These are phyloP conservation scores for Boloria selene DNA, from an alignment of 2,888 invertebrate genomes.

Conservation along the genomic window DNA sequence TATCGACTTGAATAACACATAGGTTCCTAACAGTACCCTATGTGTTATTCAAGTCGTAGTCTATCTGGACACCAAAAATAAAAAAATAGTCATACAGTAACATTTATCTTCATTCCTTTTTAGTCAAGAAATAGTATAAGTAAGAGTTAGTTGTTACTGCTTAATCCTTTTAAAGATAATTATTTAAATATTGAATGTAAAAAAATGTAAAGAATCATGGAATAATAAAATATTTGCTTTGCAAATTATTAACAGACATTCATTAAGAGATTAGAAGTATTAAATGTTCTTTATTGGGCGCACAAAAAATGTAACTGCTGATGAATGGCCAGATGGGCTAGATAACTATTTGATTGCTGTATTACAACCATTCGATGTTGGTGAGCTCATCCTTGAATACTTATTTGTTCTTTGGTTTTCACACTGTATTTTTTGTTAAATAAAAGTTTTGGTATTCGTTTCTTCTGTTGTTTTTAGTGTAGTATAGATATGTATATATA, in stretches of 20 bases:
- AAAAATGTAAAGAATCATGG: not conserved
- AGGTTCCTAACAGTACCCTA: too few relatives aligned
- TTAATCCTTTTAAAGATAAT: conserved; percentile 6
- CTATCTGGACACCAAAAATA: too few relatives aligned
- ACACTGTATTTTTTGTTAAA: not conserved
- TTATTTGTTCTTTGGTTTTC: conserved; percentile 25
- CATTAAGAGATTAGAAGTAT: conserved; percentile 18
- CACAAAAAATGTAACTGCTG: conserved; percentile 26
- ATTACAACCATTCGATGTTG: conserved; percentile 23
- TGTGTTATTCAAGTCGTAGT: too few relatives aligned
- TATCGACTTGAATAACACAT: too few relatives aligned
- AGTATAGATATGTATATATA: too few relatives aligned
- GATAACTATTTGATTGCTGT: conserved; percentile 32
- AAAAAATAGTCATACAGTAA: too few relatives aligned
- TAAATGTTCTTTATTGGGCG: conserved; percentile 16
- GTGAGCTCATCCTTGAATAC: conserved; percentile 30
- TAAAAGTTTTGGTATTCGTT: too few relatives aligned
- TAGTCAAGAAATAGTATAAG: too few relatives aligned
- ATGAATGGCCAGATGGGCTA: conserved; percentile 31
- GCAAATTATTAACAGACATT: conserved; percentile 5
- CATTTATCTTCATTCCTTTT: too few relatives aligned
- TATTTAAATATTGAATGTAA: not conserved
- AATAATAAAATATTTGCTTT: conserved; percentile 3
- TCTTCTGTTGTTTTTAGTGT: too few relatives aligned
- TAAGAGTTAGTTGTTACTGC: too few relatives aligned